Conservation (phyloP, 2,888 invertebrate species). For the Brenthis hecate region DNA sequence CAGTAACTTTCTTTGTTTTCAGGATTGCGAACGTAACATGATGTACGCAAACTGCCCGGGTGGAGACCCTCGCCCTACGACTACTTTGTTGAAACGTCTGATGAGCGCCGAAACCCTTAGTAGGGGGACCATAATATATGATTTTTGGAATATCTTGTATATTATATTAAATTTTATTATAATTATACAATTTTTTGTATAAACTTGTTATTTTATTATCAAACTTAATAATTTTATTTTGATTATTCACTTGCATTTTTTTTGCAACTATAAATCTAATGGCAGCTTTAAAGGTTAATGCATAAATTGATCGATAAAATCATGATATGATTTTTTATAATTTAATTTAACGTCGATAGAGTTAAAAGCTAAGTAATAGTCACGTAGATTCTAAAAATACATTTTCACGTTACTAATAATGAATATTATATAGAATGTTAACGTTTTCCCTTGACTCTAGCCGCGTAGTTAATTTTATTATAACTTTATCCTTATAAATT, state of each 20-base stretch:
- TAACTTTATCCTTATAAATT: too few relatives aligned
- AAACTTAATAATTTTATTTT: background rate
- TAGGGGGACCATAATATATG: background rate
- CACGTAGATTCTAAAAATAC: too few relatives aligned
- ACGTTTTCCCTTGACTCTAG: too few relatives aligned
- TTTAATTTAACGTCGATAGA: too few relatives aligned
- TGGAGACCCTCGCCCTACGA: slow-evolving; percentile 64
- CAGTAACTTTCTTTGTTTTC: slow-evolving; percentile 34
- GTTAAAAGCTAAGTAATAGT: too few relatives aligned
- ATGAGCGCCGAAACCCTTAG: slow-evolving; percentile 45
- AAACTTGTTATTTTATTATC: background rate
- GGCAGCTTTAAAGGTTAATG: background rate
- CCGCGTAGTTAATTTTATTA: background rate
- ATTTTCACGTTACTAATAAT: too few relatives aligned
- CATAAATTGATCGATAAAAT: background rate
- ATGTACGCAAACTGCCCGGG: slow-evolving; percentile 65
- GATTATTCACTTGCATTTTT: background rate
- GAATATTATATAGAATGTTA: too few relatives aligned
- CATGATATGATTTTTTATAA: too few relatives aligned
- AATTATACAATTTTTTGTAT: background rate
- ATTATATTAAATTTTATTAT: background rate
- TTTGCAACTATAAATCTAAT: background rate
- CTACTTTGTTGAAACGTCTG: slow-evolving; percentile 47
- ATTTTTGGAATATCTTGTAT: background rate
- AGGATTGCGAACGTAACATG: slow-evolving; percentile 68